A percentile compares a stretch with the other conserved stretches of the same genome.
These are phyloP conservation scores for Propithecus perrieri DNA, from an alignment of 2,797 vertebrate genomes.

Conservation along the genomic window DNA sequence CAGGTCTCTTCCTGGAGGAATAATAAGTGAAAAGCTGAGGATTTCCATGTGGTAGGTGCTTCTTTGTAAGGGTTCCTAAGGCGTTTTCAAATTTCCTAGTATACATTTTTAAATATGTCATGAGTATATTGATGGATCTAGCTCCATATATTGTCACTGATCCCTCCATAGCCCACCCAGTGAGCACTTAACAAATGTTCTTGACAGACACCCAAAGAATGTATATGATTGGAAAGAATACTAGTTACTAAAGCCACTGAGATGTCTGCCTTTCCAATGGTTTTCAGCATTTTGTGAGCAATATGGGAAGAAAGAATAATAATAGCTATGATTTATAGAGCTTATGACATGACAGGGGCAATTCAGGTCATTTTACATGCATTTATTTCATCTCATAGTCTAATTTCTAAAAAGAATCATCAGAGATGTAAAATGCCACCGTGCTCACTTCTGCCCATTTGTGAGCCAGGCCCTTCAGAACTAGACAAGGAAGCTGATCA, in stretches of 20 bases:
- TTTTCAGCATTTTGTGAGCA: neutral
- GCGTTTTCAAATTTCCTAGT: neutral
- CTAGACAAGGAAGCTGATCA: neutral
- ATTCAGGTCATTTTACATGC: neutral
- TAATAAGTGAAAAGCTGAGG: neutral
- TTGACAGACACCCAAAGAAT: neutral
- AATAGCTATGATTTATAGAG: neutral
- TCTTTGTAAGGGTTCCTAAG: neutral
- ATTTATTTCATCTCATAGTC: neutral
- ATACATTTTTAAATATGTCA: neutral
- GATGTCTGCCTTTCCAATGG: neutral
- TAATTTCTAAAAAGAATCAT: neutral
- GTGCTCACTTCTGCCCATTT: neutral
- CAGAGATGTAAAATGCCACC: neutral
- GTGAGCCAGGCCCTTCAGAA: neutral
- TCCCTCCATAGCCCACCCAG: neutral
- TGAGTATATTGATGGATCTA: no score
- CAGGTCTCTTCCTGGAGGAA: neutral
- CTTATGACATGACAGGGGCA: neutral
- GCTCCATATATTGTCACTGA: neutral
- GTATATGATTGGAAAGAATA: neutral
- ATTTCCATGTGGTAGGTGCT: neutral
- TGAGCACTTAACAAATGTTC: neutral
- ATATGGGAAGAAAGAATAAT: neutral
- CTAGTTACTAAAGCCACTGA: neutral